Base-by-base conservation (phyloP, 64 coral and sea anemone genomes). In the Porites lutea region DNA sequence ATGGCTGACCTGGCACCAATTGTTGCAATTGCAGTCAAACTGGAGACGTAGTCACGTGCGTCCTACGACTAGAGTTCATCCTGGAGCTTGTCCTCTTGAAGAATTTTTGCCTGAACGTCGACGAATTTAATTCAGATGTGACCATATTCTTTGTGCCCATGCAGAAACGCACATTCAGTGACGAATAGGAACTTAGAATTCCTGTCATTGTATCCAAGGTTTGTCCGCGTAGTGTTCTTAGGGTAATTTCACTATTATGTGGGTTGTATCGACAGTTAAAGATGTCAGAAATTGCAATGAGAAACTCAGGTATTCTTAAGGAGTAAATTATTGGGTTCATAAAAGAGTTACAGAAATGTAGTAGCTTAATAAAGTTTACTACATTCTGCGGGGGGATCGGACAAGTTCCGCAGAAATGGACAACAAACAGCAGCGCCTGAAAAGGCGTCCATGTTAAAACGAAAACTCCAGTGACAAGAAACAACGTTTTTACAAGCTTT, bases 271-370 rank as follows among this genome's bases (percentile, higher is more conserved):
- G 27, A 19, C 71, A 21, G 14, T 75, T 75, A 64, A 77, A n/a
- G 13, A 62, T 77, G 23, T 92, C 79, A 13, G 13, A 75, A 65
- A 70, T 59, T 44, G 64, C 66, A 21, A 63, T 80, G 27, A 66
- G 48, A 44, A 92, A 92, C 19, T 85, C 90, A 19, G 90, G 80
- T 6, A 92, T 92, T 77, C 90, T 80, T 0, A 92, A 50, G 7
- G 71, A 64, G 80, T 92, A 92, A 15, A 92, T 64, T 57, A 92
- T 68, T 0, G 90, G 78, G 48, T 92, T 85, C 22, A 82, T 82
- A 15, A 83, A 75, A 6, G 70, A 92, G 72, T 92, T 92, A 14
- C 68, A 80, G 57, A 83, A 92, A 22, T 92, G 90, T 46, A 92
- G 45, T 37, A 92, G 69, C 54, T 92, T 92, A 16, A 92, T 15